These are phyloP conservation scores for Ophioninae sp. DNA, from an alignment of 2,888 invertebrate species.

Conservation along the genomic window DNA sequence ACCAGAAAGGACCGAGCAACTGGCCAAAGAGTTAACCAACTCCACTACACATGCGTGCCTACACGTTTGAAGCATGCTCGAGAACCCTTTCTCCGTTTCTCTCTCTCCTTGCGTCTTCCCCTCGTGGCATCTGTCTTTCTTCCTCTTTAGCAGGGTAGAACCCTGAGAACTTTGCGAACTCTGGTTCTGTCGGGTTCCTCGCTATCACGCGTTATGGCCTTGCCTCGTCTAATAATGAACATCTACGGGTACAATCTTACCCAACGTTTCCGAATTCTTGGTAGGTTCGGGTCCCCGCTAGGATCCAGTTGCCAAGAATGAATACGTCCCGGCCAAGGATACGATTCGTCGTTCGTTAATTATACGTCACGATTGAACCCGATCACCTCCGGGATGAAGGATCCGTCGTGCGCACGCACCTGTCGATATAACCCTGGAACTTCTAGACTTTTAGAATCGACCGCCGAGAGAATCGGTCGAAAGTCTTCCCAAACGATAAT, in stretches of 20 bases:
- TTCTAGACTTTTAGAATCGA: not conserved
- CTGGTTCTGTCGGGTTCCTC: conserved; percentile 43
- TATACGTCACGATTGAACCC: too few relatives aligned
- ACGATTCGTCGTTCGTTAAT: not conserved
- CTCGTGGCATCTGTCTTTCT: not conserved
- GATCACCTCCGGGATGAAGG: too few relatives aligned
- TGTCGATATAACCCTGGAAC: too few relatives aligned
- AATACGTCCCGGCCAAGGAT: not conserved
- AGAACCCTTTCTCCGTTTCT: conserved; percentile 15
- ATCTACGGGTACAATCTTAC: not conserved
- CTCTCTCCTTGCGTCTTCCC: not conserved
- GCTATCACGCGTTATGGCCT: conserved; percentile 33
- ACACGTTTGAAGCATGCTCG: conserved; percentile 73
- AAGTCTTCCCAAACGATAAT: too few relatives aligned
- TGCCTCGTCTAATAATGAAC: conserved; percentile 7
- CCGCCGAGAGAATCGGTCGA: not conserved
- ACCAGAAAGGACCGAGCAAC: conserved; percentile 60
- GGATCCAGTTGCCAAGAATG: not conserved
- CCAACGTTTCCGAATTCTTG: not conserved
- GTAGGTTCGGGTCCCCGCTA: too few relatives aligned
- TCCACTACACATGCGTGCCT: conserved; percentile 68
- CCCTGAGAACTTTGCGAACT: conserved; percentile 27
- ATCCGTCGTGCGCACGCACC: too few relatives aligned
- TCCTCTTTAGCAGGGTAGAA: not conserved
- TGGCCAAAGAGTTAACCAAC: conserved; percentile 71